phyloP scores from a whole-genome alignment of 2,797 vertebrate species.

The Melanotaenia pygmaea region DNA sequence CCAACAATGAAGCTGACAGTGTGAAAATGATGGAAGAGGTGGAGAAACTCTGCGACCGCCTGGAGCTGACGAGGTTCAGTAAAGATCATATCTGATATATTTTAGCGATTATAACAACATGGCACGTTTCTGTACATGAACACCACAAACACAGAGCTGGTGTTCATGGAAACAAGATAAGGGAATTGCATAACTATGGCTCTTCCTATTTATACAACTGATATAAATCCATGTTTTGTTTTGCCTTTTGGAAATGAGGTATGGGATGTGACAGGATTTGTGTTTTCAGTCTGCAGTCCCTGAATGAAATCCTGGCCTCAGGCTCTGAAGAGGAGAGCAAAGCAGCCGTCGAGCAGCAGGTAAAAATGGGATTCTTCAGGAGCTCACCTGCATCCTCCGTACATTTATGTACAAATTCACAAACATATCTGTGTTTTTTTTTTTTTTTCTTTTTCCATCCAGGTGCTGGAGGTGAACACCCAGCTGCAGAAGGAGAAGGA shows the following conservation, averaged over 20 bases:
- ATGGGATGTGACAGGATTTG: neutral
- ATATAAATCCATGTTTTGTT: neutral
- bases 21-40: constrained; percentile 99
- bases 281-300: constrained; percentile 89
- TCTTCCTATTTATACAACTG: neutral
- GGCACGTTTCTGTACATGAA: neutral
- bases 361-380: constrained; percentile 61
- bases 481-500: constrained; percentile 92
- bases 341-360: constrained; percentile 92
- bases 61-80: constrained; percentile 91
- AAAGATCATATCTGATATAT: neutral
- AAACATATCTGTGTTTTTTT: neutral
- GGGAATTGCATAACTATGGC: neutral
- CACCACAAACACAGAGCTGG: neutral
- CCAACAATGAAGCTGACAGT: constrained; percentile 90
- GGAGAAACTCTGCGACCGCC: constrained; percentile 96
- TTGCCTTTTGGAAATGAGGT: neutral
- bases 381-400: neutral
- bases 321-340: constrained; percentile 91
- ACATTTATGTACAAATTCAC: neutral
- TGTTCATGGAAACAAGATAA: neutral
- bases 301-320: constrained; percentile 91
- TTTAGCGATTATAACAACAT: neutral
- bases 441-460: neutral
- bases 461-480: constrained; percentile 94